Base-by-base conservation (phyloP, 2,888 invertebrate species). In the Lasioglossum calceatum region DNA sequence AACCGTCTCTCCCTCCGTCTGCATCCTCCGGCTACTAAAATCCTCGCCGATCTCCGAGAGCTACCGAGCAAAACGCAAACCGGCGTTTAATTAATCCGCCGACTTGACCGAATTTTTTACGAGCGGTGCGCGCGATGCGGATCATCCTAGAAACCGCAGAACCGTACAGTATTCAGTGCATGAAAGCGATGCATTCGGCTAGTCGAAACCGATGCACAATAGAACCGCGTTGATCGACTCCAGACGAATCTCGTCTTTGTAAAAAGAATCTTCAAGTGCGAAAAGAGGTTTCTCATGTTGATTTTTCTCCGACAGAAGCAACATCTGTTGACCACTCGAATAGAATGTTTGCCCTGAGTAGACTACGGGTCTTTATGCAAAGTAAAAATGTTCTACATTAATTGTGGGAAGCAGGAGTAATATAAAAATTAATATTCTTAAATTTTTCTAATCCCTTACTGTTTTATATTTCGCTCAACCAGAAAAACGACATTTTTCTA, bases 81-180 rank as follows among this genome's bases (percentile, higher is more conserved):
- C 76, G 71, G 76, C 83, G 77, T 85, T 87, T 80, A 90, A 90
- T 90, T 90, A 89, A 87, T 84, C 61, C 87, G 75, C 72, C 87
- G 79, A 83, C 85, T 90, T 90, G 90, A 90, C 89, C 88, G 87
- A 84, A 82, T 87, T 83, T 90, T 82, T 84, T 81, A n/a, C 58
- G 64, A 10, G 75, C 42, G 32, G 23, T 4, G 71, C n/a, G 42
- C 77, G 71, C 87, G 85, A 83, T 89, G 87, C 76, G 83, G 79
- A 90, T 87, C 86, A 89, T 87, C 82, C 89, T 87, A 83, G 90
- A 90, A 89, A 90, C 85, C 84, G 83, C 81, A 74, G 87, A 72
- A 77, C 82, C 77, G 75, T 81, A 75, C 83, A 84, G 83, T 67
- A 89, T 90, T 90, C 86, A 89, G 90, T 89, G 90, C 90, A 82